phyloP scores from a whole-genome alignment of 2,888 invertebrate genomes.

The Drosophila anceps region DNA sequence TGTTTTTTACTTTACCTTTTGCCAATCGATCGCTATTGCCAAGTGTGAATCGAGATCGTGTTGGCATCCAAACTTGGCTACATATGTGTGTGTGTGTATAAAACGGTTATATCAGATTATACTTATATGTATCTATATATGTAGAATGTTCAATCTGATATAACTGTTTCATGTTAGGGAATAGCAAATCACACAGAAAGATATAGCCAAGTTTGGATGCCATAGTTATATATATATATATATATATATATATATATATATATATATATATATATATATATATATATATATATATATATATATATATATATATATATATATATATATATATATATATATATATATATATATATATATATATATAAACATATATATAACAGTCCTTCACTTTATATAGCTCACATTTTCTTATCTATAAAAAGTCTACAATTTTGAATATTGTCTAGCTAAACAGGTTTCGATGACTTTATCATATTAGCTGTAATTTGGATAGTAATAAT shows the following conservation, averaged over 20 bases:
- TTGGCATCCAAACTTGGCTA: slow-evolving; percentile 19
- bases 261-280: no score
- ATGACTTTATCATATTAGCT: neutral
- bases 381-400: neutral
- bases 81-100: neutral
- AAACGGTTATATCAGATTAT: neutral
- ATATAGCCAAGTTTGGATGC: neutral
- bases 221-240: no score
- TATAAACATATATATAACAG: no score
- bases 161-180: neutral
- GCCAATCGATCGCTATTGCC: slow-evolving; percentile 34
- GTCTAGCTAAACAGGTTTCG: neutral
- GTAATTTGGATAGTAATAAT: neutral
- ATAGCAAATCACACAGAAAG: no score
- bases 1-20: slow-evolving; percentile 15
- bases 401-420: neutral
- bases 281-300: no score
- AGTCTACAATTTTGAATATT: neutral
- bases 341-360: no score
- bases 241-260: no score
- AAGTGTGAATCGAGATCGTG: slow-evolving; percentile 31
- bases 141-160: neutral
- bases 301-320: no score
- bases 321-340: no score
- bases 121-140: neutral